Evolutionary conservation across 2,797 vertebrate species (phyloP), one percentile per base, ranked within the genome.

Genomic region (Hipposideros larvatus): DNA sequence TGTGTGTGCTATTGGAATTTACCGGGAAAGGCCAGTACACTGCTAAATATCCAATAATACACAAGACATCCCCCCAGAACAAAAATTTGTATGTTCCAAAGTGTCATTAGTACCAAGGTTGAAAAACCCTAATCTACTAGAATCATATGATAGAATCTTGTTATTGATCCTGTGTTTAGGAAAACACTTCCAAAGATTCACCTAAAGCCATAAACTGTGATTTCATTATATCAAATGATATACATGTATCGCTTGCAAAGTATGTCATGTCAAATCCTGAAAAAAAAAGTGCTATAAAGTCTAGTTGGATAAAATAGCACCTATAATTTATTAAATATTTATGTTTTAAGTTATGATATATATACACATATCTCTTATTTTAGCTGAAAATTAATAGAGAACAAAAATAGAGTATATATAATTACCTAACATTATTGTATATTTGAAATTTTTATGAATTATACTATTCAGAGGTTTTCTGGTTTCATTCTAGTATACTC

Each of bases 381-480:
- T 92, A 73, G 63, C 22, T 57, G 70, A 95, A 90, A 84, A 83
- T 84, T 87, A 92, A 71, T 65, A 85, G 41, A 46, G 18, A 73
- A 5, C 13, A 46, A 94, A 95, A 79, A 46, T 70, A 94, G 82
- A 65, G 19, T 53, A 89, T 57, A 10, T 86, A 43, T 84, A 93
- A 88, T 71, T 85, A 90, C 1, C 37, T 93, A 48, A 79, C 19
- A 55, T 89, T 83, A 89, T 46, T 92, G 28, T n/a, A 15, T 90
- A 5, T 87, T 95, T 68, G 41, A 94, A 83, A 86, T 91, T 94
- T 5, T 94, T 55, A 73, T 80, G 57, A 24, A 73, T 92, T 94
- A 83, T 34, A 95, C 57, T 10, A 63, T 41, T 90, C 15, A 80
- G 55, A 93, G 26, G 0, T 15, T 90, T 93, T 80, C n/a, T 92